Base-by-base conservation (phyloP, 2,888 invertebrate species). In the Dynastes maya region DNA sequence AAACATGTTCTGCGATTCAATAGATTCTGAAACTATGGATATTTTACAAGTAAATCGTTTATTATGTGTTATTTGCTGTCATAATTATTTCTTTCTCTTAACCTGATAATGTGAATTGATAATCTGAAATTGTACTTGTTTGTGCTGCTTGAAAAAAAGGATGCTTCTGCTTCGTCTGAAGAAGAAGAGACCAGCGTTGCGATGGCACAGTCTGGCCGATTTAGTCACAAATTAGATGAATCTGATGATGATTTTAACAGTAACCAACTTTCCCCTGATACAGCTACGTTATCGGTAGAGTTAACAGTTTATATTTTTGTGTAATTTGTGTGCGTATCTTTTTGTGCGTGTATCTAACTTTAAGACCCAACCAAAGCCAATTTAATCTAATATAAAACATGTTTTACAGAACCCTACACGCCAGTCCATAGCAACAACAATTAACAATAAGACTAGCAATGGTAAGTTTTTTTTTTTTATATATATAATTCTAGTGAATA, bases 321-420 rank as follows among this genome's bases (percentile, higher is more conserved):
- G 49, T 45, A 58, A 61, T 37, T 11, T 74, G 27, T 63, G 61
- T 77, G 70, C 4, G 9, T 51, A 22, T 49, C 9, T 22, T 13
- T 70, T 51, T 51, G 27, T 70, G 13, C 53, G 70, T 70, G 27
- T 1, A 16, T 68, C 45, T 40, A 40, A 53, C 22, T 51, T 32
- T 40, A 16, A 13, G 6, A 72, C 27, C 32, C n/a, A 51, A 53
- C 22, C 29, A 6, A 37, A 67, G n/a, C 61, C 6, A 16, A 51
- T n/a, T 40, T n/a, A 53, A 68, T 70, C 13, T 70, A 58, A 68
- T 16, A n/a, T 6, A 55, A 55, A 55, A n/a, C 22, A 16, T 55
- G 13, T 83, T 82, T 87, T 88, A 55, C 87, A 90, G 90, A 91
- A 90, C 87, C 88, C 90, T 67, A 91, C 91, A 79, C 89, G 90